Base-by-base conservation (phyloP, 2,888 invertebrate species). In the Unio pictorum region DNA sequence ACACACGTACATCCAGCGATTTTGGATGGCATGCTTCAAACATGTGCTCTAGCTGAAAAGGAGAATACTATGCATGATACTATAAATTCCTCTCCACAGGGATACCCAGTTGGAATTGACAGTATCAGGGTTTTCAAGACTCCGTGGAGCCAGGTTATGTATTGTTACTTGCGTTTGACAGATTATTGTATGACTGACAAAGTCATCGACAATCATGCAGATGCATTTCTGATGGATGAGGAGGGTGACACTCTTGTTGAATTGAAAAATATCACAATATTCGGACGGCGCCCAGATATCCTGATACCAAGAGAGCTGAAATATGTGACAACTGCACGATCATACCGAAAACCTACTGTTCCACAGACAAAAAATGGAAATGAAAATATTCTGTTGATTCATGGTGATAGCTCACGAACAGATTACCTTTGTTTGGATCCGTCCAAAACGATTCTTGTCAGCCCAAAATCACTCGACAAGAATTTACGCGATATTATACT, bases 21-120 rank as follows among this genome's bases (percentile, higher is more conserved):
- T 28, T 55, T 69, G 18, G 69, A 69, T 56, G 60, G 61, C n/a
- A 55, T 61, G 30, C 54, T 69, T 5, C 69, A 69, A 34, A 45
- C 60, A 45, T 15, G 45, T 23, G 26, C 60, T 18, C 60, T 56
- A 55, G 26, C n/a, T 34, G 23, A 23, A n/a, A 45, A 34, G 30
- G 34, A 54, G 3, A 18, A 5, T 30, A 63, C 54, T 54, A 28
- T 45, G 34, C n/a, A 18, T 28, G 7, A 0, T 54, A 54, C 20
- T 45, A 5, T 3, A 34, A 23, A 63, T 23, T n/a, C 23, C 5
- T n/a, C n/a, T 34, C 18, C 23, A 23, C 34, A 20, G 17, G 34
- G 34, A 15, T n/a, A 11, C 8, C 62, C 62, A 63, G 62, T 63
- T 17, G 62, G 34, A 20, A 63, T 63, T 34, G 62, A 63, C 7